phyloP scores from a whole-genome alignment of 2,797 vertebrate genomes.

The Pipistrellus pygmaeus region DNA sequence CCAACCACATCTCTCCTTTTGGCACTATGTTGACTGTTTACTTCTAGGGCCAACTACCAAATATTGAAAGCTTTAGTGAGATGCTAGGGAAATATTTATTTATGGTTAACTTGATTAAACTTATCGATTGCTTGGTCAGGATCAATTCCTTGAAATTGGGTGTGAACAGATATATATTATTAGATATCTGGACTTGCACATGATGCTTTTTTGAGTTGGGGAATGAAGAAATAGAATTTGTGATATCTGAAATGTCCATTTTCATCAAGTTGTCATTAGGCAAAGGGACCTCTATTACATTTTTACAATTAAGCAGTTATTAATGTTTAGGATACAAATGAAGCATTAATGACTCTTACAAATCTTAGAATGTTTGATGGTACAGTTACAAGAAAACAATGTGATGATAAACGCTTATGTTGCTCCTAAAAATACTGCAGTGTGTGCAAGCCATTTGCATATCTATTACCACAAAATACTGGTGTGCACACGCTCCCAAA shows the following conservation, averaged over 20 bases:
- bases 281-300: background rate
- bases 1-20: background rate
- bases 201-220: background rate
- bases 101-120: constrained; percentile 5
- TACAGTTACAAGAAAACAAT: constrained; percentile 70
- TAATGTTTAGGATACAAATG: background rate
- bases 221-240: background rate
- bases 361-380: constrained; percentile 60
- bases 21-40: background rate
- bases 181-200: background rate
- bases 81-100: background rate
- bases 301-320: constrained; percentile 40
- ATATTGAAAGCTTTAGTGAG: background rate
- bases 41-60: background rate
- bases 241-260: constrained; percentile 21
- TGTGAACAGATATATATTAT: background rate
- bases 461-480: constrained; percentile 31
- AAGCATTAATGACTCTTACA: background rate
- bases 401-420: constrained; percentile 55
- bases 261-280: background rate
- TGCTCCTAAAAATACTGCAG: constrained; percentile 71
- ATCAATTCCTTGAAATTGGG: background rate
- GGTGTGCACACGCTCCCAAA: constrained; percentile 26
- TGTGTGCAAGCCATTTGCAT: constrained; percentile 71
- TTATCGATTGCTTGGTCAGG: background rate